Base-by-base conservation (phyloP, 2,113 vertebrate species). In the Ifrita kowaldi region DNA sequence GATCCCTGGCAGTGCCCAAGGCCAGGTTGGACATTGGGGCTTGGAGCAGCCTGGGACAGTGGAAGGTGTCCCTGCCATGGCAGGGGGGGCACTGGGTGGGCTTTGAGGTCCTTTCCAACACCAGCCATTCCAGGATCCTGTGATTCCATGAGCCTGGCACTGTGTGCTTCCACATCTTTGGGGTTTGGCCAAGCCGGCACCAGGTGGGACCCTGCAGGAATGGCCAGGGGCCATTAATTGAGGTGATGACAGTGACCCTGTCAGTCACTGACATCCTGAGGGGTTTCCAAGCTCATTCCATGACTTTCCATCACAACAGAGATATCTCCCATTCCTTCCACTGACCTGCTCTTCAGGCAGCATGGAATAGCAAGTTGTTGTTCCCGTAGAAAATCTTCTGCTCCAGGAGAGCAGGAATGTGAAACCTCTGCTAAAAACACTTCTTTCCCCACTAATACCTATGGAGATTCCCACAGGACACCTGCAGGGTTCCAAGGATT, bases 51-150 rank as follows among this genome's bases (percentile, higher is more conserved):
- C 80, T 62, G 47, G 62, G 16, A 22, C 41, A 60, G 28, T 16
- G 56, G 74, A 0, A 87, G n/a, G 20, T n/a, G 65, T 55, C 74
- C 47, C 74, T 87, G 33, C 53, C 41, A 14, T 20, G 53, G 46
- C 62, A 14, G 42, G 37, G 44, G 5, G 18, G 63, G n/a, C 2
- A 13, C 5, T 6, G 13, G 41, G 0, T 17, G 75, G 0, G 0
- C 0, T 53, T 4, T 64, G 1, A 6, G 17, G 21, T 50, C 67
- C 42, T 0, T 55, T 0, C 65, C 64, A 55, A 9, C 8, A 33
- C 47, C 22, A 35, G 4, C 9, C 26, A 68, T 35, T 16, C 62
- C 27, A 4, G 1, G 19, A 50, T 27, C 17, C 79, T 19, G 3
- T 8, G 37, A 10, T 37, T 32, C 37, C 7, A 6, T 35, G 39